A percentile compares a stretch with the other conserved stretches of the same genome.
Evolutionary conservation across 2,113 vertebrate species (phyloP).

Genomic region (Apeltes quadracus): DNA sequence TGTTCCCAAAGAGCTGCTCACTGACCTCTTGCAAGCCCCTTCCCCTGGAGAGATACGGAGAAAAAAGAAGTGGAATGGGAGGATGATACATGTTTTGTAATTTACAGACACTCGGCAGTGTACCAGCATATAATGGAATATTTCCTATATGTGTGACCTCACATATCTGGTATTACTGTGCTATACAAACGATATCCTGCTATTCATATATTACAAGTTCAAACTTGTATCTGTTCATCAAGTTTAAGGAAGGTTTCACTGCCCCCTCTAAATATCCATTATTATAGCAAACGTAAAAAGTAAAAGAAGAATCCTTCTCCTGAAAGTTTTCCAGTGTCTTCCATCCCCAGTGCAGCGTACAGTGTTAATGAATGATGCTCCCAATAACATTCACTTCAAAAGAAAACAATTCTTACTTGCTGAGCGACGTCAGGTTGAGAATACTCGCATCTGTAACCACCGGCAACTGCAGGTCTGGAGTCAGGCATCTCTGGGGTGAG

Average conservation of each 20-base stretch:
- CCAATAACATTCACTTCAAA: not conserved
- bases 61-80: slow-evolving; percentile 40
- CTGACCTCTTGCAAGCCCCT: slow-evolving; percentile 83
- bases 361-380: slow-evolving; percentile 8
- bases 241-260: not conserved
- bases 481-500: slow-evolving; percentile 74
- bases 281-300: too few species aligned
- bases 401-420: slow-evolving; percentile 63
- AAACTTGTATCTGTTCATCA: not conserved
- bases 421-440: slow-evolving; percentile 79
- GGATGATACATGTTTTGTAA: slow-evolving; percentile 11
- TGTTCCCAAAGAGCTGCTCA: slow-evolving; percentile 84
- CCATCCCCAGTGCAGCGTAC: not conserved
- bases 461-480: slow-evolving; percentile 75
- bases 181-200: not conserved
- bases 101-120: slow-evolving; percentile 1
- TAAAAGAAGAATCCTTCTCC: too few species aligned
- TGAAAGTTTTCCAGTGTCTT: not conserved
- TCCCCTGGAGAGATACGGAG: slow-evolving; percentile 80
- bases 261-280: not conserved
- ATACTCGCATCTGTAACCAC: slow-evolving; percentile 80
- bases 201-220: not conserved
- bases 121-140: not conserved
- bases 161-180: not conserved
- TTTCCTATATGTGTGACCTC: not conserved